Conservation (phyloP, 92 coral and sea anemone genomes). For the Zoanthus sansibaricus region DNA sequence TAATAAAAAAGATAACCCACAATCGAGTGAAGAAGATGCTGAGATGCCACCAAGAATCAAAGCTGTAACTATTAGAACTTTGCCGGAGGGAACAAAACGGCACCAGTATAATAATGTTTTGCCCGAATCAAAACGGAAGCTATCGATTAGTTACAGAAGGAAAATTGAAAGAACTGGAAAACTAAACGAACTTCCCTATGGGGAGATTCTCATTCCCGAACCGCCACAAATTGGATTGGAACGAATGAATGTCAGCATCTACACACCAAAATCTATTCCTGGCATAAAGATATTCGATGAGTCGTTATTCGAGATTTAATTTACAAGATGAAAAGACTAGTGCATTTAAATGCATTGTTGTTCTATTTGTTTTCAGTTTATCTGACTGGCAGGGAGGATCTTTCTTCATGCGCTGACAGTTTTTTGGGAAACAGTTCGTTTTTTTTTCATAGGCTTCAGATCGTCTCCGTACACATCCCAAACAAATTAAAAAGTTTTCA, state of each 20-base stretch:
- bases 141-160: conserved; percentile 7
- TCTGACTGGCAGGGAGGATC: too few relatives aligned
- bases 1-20: background rate
- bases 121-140: background rate
- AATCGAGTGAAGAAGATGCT: background rate
- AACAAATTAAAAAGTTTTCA: too few relatives aligned
- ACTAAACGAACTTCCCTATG: conserved; percentile 76
- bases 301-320: conserved; percentile 82
- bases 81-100: background rate
- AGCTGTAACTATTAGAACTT: background rate
- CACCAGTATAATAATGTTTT: background rate
- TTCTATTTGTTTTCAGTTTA: too few relatives aligned
- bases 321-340: background rate
- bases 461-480: too few relatives aligned
- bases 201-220: conserved; percentile 92
- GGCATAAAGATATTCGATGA: conserved; percentile 98
- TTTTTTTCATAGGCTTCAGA: too few relatives aligned
- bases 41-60: background rate
- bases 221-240: conserved; percentile 91
- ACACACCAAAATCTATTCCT: conserved; percentile 92
- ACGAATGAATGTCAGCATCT: conserved; percentile 95
- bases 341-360: too few relatives aligned
- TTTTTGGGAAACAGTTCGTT: too few relatives aligned
- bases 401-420: too few relatives aligned
- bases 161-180: conserved; percentile 78